Conservation (phyloP, 2,113 vertebrate species). For the Cololabis saira region DNA sequence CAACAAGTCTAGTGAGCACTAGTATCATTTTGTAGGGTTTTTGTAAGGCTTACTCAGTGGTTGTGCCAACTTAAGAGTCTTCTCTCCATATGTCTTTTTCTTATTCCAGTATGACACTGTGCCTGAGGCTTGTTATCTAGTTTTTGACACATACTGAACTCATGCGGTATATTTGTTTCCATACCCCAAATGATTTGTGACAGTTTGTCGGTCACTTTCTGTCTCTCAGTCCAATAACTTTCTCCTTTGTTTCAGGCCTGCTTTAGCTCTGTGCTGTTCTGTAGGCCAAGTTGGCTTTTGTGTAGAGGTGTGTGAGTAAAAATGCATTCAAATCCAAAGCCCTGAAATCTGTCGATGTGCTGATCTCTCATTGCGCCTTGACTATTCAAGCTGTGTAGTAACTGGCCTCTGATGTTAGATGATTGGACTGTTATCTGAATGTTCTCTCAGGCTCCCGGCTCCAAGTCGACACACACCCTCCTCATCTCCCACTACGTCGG, state of each 20-base stretch:
- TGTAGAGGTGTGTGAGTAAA: conserved; percentile 99
- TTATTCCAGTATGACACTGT: conserved; percentile 13
- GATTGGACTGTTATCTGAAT: conserved; percentile 54
- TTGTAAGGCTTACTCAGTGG: background rate
- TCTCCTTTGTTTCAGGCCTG: conserved; percentile 82
- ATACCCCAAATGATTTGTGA: conserved; percentile 62
- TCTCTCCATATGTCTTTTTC: conserved; percentile 4
- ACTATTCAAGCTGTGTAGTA: conserved; percentile 81
- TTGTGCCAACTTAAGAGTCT: background rate
- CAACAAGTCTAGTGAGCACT: too few relatives aligned
- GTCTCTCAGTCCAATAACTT: conserved; percentile 79
- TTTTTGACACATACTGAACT: conserved; percentile 33
- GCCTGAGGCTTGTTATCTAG: conserved; percentile 22
- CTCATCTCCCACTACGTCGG: conserved; percentile 24
- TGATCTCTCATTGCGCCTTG: conserved; percentile 90
- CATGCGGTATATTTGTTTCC: conserved; percentile 53
- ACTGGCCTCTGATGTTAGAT: conserved; percentile 49
- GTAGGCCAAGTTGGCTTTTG: conserved; percentile 83
- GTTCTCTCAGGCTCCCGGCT: conserved; percentile 48
- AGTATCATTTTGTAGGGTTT: too few relatives aligned
- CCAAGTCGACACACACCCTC: conserved; percentile 56
- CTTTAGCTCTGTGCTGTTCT: conserved; percentile 81
- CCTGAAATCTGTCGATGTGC: conserved; percentile 86
- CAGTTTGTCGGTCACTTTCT: conserved; percentile 54
- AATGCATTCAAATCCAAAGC: conserved; percentile 99